A percentile compares a stretch with the other conserved stretches of the same genome.
Conservation (phyloP, 2,113 vertebrate genomes). For the Mohoua ochrocephala region DNA sequence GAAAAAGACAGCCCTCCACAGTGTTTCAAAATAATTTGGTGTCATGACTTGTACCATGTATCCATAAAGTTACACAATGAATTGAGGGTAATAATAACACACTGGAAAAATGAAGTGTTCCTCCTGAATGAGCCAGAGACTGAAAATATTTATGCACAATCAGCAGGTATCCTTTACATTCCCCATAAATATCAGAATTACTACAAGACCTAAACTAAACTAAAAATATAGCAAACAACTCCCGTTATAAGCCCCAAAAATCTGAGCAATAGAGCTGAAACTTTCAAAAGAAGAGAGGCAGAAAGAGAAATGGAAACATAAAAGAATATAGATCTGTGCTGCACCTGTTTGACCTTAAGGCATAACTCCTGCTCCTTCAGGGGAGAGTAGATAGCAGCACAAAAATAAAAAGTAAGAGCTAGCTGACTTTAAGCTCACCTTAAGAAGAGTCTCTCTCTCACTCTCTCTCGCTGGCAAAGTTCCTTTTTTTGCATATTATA, state of each 20-base stretch:
- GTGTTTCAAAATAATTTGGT: neutral
- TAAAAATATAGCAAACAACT: neutral
- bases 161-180: neutral
- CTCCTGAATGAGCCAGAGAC: neutral
- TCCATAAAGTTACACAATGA: neutral
- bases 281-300: neutral
- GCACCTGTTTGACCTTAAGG: neutral
- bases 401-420: slow-evolving; percentile 28
- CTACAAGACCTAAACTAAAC: neutral
- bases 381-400: neutral
- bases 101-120: neutral
- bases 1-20: neutral
- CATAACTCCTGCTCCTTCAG: neutral
- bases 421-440: neutral
- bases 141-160: neutral
- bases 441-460: slow-evolving; percentile 14
- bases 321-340: slow-evolving; percentile 7
- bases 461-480: slow-evolving; percentile 36
- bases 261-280: neutral
- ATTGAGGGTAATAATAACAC: neutral
- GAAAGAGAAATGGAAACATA: slow-evolving; percentile 2
- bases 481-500: slow-evolving; percentile 67
- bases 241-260: neutral
- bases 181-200: neutral
- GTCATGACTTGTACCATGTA: neutral